Evolutionary conservation across 2,797 vertebrate species (phyloP).

Genomic region (Malacoctenus gilli): DNA sequence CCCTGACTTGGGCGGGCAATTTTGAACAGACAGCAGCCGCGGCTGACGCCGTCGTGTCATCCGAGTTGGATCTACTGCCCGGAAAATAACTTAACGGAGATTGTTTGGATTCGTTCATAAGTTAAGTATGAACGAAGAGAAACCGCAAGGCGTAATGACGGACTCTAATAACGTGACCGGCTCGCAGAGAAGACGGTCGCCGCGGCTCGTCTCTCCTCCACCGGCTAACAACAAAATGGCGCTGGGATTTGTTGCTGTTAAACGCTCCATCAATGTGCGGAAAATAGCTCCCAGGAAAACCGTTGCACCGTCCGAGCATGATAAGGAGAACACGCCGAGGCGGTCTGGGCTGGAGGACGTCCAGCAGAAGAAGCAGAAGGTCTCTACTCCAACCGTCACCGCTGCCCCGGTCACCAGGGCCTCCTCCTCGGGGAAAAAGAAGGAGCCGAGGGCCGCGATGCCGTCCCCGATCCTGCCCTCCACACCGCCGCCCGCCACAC

Average conservation of each 20-base stretch:
- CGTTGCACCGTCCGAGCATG: slow-evolving; percentile 21
- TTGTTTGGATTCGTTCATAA: rapidly evolving
- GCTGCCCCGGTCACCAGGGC: neutral
- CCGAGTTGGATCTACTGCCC: rapidly evolving
- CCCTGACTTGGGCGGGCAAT: slow-evolving; percentile 54
- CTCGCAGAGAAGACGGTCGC: slow-evolving; percentile 55
- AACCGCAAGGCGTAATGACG: slow-evolving; percentile 7
- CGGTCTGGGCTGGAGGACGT: neutral
- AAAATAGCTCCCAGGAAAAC: slow-evolving; percentile 74
- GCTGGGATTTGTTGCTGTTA: slow-evolving; percentile 16
- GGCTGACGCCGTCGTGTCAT: neutral
- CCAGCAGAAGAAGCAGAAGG: slow-evolving; percentile 29
- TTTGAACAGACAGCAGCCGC: slow-evolving; percentile 49
- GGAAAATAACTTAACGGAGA: neutral
- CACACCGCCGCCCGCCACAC: slow-evolving; percentile 19
- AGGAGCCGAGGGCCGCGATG: slow-evolving; percentile 41
- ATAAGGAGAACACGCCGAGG: slow-evolving; percentile 67
- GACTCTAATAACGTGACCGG: neutral
- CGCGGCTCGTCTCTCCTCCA: slow-evolving; percentile 54
- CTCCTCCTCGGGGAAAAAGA: slow-evolving; percentile 25
- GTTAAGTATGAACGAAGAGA: slow-evolving; percentile 6
- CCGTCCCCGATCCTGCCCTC: slow-evolving; percentile 68
- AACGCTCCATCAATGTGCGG: slow-evolving; percentile 65
- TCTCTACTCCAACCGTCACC: slow-evolving; percentile 55
- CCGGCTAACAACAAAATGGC: slow-evolving; percentile 61